Conservation (phyloP, 2,113 vertebrate species). For the Synchiropus splendidus region DNA sequence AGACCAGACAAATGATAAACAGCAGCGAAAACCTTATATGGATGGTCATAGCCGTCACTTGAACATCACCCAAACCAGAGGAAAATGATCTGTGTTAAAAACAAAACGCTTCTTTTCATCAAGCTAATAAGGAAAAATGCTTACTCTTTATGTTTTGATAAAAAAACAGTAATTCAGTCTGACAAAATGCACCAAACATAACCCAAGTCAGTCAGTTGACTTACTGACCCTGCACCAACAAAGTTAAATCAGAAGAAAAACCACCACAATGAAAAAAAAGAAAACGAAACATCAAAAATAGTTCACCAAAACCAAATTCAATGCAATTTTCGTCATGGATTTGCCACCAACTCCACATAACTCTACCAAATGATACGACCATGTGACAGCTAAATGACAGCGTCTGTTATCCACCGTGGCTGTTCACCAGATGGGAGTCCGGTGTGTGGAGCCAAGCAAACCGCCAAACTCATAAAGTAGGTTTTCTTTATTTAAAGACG, state of each 20-base stretch:
- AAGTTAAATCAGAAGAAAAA: conserved; percentile 5
- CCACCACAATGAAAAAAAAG: conserved; percentile 8
- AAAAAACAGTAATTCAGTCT: too few relatives aligned
- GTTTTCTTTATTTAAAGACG: conserved; percentile 1
- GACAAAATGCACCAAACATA: conserved; percentile 1
- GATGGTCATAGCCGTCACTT: too few relatives aligned
- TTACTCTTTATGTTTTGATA: too few relatives aligned
- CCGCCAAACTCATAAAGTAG: conserved; percentile 3
- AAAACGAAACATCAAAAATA: conserved; percentile 7
- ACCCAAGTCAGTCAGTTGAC: conserved; percentile 3
- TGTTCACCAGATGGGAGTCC: conserved; percentile 19
- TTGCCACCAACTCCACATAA: conserved; percentile 22
- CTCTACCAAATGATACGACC: conserved; percentile 17
- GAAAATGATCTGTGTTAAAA: too few relatives aligned
- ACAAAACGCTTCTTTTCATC: too few relatives aligned
- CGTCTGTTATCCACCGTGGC: conserved; percentile 17
- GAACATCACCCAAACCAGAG: too few relatives aligned
- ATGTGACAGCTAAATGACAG: conserved; percentile 22
- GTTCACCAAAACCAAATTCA: conserved; percentile 20
- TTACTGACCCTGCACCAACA: background rate
- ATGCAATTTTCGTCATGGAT: conserved; percentile 15
- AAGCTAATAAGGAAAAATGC: too few relatives aligned
- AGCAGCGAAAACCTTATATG: too few relatives aligned
- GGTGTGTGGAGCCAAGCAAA: conserved; percentile 1
- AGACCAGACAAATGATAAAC: too few relatives aligned